Base-by-base conservation (phyloP, 2,113 vertebrate genomes). In the Oxygymnocypris stewartii region DNA sequence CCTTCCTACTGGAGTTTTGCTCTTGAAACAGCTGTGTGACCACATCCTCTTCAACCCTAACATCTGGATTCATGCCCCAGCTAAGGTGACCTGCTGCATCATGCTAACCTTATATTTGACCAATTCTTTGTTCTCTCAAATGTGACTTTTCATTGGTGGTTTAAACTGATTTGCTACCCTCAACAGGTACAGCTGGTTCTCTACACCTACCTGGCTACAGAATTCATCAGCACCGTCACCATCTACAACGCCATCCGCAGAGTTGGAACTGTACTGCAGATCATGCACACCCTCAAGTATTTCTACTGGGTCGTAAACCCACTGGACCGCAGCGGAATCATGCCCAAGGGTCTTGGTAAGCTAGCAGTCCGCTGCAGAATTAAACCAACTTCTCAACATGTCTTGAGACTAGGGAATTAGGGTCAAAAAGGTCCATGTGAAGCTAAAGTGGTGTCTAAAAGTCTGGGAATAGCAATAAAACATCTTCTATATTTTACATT, bases 1-100 rank as follows among this genome's bases (percentile, higher is more conserved):
- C 93, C 93, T 99, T 84, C 97, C 94, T 79, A 98, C 96, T 49
- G 98, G 98, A 18, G 95, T 96, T 90, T 95, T 97, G 84, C 92
- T 99, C 77, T 97, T 99, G 84, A 99, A 99, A 92, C 98, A 99
- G 89, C 93, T 99, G 80, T 99, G 97, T 94, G 98, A 99, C 89
- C 96, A 99, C 92, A 94, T 99, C 93, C 96, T 99, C 84, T 97
- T 99, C 90, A 99, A 99, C 91, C 98, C 98, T 57, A 96, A 96
- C 91, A 97, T 99, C 94, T 99, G 98, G 98, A 98, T 99, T 93
- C 97, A 99, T 88, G 96, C 97, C 47, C 96, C 97, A 83, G 95
- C 97, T 92, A 97, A 98, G 97, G 98, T 99, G 80, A 44, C 10
- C 40, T 20, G 57, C 16, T n/a, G 31, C 31, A 47, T 54, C 59